Conservation (phyloP, 2,113 vertebrate genomes). For the Calypte anna region DNA sequence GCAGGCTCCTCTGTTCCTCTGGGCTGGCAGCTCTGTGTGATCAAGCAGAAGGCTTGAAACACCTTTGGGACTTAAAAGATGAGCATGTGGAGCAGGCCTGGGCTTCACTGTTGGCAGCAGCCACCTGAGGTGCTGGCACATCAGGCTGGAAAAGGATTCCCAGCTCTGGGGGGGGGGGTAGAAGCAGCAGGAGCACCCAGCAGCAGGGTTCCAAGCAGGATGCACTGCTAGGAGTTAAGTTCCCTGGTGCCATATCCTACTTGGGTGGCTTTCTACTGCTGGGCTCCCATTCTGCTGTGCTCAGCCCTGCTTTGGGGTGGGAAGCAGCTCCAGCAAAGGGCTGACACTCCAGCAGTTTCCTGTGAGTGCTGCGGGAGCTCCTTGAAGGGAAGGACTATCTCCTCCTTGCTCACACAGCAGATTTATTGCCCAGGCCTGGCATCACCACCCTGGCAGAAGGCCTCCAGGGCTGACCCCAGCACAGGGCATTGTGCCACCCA, state of each 20-base stretch:
- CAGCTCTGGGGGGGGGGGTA: neutral
- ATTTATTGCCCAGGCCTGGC: neutral
- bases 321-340: neutral
- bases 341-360: slow-evolving; percentile 15
- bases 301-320: neutral
- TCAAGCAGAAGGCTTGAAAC: neutral
- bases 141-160: neutral
- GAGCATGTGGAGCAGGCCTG: neutral
- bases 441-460: neutral
- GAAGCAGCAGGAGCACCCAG: neutral
- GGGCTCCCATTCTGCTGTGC: neutral
- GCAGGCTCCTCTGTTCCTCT: neutral
- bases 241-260: neutral
- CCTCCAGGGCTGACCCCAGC: neutral
- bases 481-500: neutral
- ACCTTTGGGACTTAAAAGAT: neutral
- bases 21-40: neutral
- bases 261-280: slow-evolving; percentile 18
- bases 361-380: neutral
- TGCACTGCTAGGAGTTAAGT: neutral
- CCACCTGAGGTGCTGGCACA: neutral
- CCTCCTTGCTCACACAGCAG: neutral
- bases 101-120: neutral
- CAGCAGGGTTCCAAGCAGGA: neutral
- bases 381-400: neutral